These are phyloP conservation scores for Bradysia coprophila DNA, from an alignment of 1,140 invertebrate genomes.

Conservation along the genomic window DNA sequence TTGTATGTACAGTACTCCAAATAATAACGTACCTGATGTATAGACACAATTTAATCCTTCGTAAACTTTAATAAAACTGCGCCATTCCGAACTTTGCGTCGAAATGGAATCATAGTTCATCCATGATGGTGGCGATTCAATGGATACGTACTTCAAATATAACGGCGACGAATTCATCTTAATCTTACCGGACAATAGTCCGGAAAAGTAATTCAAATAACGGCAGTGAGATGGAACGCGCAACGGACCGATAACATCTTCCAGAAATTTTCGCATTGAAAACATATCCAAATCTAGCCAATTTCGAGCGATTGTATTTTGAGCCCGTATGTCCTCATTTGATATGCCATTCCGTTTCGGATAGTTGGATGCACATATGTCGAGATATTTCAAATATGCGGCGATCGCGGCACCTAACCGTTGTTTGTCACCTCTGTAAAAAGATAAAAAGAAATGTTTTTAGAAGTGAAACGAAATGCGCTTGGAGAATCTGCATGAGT, in stretches of 20 bases:
- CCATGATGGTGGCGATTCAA: constrained; percentile 5
- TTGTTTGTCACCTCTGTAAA: constrained; percentile 4
- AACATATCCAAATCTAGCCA: constrained; percentile 37
- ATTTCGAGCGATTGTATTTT: constrained; percentile 4
- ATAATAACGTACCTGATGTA: constrained; percentile 30
- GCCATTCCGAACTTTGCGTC: constrained; percentile 42
- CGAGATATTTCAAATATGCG: constrained; percentile 5
- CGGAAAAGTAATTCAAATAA: constrained; percentile 48
- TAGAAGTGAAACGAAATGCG: too few relatives aligned
- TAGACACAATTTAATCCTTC: constrained; percentile 54
- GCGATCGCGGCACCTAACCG: constrained; percentile 3
- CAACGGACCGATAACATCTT: constrained; percentile 48
- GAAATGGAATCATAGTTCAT: constrained; percentile 13
- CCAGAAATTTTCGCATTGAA: constrained; percentile 59
- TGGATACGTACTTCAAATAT: constrained; percentile 24
- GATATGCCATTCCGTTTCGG: constrained; percentile 1
- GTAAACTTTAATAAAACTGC: constrained; percentile 41
- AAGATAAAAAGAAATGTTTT: constrained; percentile 2
- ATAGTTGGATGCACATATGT: constrained; percentile 5
- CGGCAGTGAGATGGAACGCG: constrained; percentile 52
- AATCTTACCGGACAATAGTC: constrained; percentile 40
- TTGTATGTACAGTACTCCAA: too few relatives aligned
- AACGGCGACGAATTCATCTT: constrained; percentile 40
- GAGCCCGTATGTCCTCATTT: constrained; percentile 3
- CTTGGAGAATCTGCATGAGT: not conserved